Evolutionary conservation across 1,140 invertebrate species (phyloP), one percentile per base, ranked within the genome.

Genomic region (Zaprionus lachaisei): DNA sequence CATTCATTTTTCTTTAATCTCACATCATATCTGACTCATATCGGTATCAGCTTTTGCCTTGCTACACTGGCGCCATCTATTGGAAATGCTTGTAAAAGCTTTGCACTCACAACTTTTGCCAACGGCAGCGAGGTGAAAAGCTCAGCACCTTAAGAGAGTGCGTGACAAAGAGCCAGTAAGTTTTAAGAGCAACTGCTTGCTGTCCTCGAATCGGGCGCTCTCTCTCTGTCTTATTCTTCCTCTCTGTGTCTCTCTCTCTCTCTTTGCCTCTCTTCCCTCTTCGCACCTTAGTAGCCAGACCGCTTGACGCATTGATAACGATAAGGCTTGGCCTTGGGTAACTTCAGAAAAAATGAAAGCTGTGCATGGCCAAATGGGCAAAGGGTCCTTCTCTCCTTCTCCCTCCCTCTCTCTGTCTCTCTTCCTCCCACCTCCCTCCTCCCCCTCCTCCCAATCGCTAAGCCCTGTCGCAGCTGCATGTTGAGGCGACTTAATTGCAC

Each of bases 291-390:
- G 22, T 24, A n/a, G 17, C 7, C n/a, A 62, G 28, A 49, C 69
- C 24, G 41, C 61, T 70, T 71, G 67, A 64, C 68, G 61, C 61
- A 76, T 76, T 87, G 83, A 87, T 89, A 87, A 89, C 64, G 84
- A 87, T 83, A 89, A 83, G 58, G 17, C 26, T 37, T 58, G 69
- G 62, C 68, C 72, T 74, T 74, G 66, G 38, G 51, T 22, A 56
- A 56, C 34, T 41, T 24, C n/a, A 51, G 47, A 14, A 51, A 51
- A 51, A 51, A 1, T 20, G 4, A 9, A 47, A 17, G 41, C 34
- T 24, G 24, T 63, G 26, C 6, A 20, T 15, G n/a, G 47, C 7
- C 47, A 22, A 20, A 22, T 49, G 51, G 51, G 38, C 38, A 41
- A 41, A 17, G 41, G n/a, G n/a, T 17, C 5, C n/a, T n/a, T 6